Conservation (phyloP, 2,888 invertebrate genomes). For the Dusona sp. region DNA sequence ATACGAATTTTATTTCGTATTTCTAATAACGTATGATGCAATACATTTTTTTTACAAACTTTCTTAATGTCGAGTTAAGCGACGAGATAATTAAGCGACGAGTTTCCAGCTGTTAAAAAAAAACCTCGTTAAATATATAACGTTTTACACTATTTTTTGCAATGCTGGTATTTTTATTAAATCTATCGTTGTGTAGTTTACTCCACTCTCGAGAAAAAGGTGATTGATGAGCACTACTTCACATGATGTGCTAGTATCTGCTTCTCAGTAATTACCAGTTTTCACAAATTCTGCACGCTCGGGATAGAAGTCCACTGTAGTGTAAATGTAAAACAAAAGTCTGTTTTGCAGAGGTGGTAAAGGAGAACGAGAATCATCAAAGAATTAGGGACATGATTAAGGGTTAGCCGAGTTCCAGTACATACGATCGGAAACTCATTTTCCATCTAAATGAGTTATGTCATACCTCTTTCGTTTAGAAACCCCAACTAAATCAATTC, state of each 20-base stretch:
- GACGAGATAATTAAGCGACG: too few species aligned
- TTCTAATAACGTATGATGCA: too few species aligned
- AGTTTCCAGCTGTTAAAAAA: not conserved
- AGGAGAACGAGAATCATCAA: not conserved
- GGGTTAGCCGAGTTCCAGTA: not conserved
- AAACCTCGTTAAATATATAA: not conserved
- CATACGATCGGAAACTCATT: constrained; percentile 14
- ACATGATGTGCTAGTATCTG: not conserved
- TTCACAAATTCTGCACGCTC: constrained; percentile 29
- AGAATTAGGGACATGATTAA: not conserved
- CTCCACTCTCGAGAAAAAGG: constrained; percentile 17
- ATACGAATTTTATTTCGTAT: too few species aligned
- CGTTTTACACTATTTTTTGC: not conserved
- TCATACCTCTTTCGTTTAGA: not conserved
- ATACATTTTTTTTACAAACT: not conserved
- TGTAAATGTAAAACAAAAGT: not conserved
- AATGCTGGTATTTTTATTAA: not conserved
- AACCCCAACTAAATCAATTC: constrained; percentile 28
- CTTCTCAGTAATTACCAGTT: constrained; percentile 46
- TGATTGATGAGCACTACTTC: constrained; percentile 51
- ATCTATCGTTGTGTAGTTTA: not conserved
- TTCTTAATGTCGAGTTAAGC: too few species aligned
- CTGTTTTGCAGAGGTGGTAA: constrained; percentile 17
- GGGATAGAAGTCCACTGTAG: not conserved
- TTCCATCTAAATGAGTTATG: too few species aligned